A percentile compares a stretch with the other conserved stretches of the same genome.
Conservation (phyloP, 2,888 invertebrate species). For the Sesia apiformis region DNA sequence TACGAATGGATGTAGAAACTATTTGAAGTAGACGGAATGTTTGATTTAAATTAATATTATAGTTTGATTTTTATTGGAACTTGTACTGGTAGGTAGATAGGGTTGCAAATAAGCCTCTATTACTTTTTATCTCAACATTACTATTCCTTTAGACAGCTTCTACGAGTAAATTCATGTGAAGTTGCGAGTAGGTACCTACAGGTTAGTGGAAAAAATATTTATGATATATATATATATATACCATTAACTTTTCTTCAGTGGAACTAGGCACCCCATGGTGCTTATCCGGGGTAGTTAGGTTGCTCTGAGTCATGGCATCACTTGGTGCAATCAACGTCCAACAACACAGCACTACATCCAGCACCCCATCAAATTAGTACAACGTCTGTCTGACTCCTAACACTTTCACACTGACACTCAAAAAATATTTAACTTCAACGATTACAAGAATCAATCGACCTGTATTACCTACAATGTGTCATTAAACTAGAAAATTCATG, state of each 20-base stretch:
- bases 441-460: too few species aligned
- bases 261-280: constrained; percentile 47
- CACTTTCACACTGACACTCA: not conserved
- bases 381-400: not conserved
- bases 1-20: too few species aligned
- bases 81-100: too few species aligned
- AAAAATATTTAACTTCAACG: not conserved
- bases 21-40: too few species aligned
- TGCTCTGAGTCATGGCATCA: constrained; percentile 63
- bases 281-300: constrained; percentile 39
- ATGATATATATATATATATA: constrained; percentile 13
- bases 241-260: constrained; percentile 66
- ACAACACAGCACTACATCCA: not conserved
- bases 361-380: constrained; percentile 4
- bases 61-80: too few species aligned
- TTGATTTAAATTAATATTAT: too few species aligned
- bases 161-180: not conserved
- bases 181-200: not conserved
- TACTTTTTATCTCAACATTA: too few species aligned
- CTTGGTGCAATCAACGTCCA: constrained; percentile 12
- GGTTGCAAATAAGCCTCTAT: too few species aligned
- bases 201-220: not conserved
- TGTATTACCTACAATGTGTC: too few species aligned
- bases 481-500: too few species aligned
- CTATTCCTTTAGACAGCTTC: too few species aligned